Conservation (phyloP, 2,797 vertebrate species). For the Sparus aurata region DNA sequence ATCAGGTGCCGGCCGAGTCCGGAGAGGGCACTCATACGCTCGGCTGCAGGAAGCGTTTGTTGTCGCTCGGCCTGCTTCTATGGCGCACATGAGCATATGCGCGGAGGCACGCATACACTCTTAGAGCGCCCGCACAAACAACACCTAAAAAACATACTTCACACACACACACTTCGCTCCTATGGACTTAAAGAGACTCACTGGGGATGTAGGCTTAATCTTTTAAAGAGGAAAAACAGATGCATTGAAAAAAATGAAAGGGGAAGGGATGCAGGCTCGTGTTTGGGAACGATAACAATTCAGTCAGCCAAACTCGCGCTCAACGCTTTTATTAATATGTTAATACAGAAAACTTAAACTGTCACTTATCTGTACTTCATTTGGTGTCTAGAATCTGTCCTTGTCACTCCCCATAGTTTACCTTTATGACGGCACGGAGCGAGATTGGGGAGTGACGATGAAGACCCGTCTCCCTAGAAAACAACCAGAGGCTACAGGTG, state of each 20-base stretch:
- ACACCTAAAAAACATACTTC: constrained; percentile 59
- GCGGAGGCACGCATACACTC: constrained; percentile 16
- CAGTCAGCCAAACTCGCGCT: neutral
- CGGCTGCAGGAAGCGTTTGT: constrained; percentile 72
- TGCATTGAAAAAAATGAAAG: constrained; percentile 36
- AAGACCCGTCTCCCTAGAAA: neutral
- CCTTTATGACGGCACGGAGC: too few relatives aligned
- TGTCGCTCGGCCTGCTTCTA: constrained; percentile 65
- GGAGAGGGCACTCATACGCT: constrained; percentile 72
- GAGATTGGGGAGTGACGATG: neutral
- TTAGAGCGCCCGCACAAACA: constrained; percentile 35
- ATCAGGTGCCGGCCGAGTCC: constrained; percentile 80
- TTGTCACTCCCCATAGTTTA: neutral
- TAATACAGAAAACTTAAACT: neutral
- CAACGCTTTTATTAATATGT: neutral
- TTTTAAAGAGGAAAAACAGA: constrained; percentile 66
- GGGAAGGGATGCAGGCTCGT: constrained; percentile 37
- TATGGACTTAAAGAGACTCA: constrained; percentile 42
- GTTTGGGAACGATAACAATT: constrained; percentile 51
- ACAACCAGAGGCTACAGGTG: neutral
- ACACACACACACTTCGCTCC: constrained; percentile 59
- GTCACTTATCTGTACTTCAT: neutral
- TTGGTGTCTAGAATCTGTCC: neutral
- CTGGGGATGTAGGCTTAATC: constrained; percentile 58
- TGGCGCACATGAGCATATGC: constrained; percentile 63